Evolutionary conservation across 2,113 vertebrate genomes (phyloP).

Genomic region (Lipophrys pholis): DNA sequence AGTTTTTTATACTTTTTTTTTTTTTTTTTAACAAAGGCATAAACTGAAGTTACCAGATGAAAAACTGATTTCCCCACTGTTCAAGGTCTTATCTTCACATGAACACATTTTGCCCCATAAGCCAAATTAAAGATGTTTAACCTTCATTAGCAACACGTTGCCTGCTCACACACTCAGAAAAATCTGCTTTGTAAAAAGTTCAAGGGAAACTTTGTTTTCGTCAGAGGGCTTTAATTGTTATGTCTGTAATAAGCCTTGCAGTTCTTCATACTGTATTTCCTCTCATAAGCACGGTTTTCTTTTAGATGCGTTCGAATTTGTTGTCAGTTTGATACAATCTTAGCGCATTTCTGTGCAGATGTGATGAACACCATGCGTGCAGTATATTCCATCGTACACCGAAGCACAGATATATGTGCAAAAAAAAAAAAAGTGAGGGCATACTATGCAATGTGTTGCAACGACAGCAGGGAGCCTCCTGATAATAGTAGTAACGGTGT

Average conservation of each 20-base stretch:
- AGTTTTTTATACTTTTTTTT: too few species aligned
- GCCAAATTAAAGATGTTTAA: slow-evolving; percentile 51
- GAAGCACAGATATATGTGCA: slow-evolving; percentile 3
- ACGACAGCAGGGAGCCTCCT: slow-evolving; percentile 28
- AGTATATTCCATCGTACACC: not conserved
- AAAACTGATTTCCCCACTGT: slow-evolving; percentile 19
- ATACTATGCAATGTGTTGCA: slow-evolving; percentile 1
- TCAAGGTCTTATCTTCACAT: slow-evolving; percentile 47
- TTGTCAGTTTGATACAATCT: not conserved
- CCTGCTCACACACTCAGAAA: slow-evolving; percentile 1
- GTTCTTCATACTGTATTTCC: not conserved
- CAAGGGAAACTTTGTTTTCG: slow-evolving; percentile 32
- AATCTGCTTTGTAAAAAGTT: slow-evolving; percentile 33
- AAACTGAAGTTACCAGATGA: slow-evolving; percentile 43
- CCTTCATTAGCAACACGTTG: slow-evolving; percentile 38
- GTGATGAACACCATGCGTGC: not conserved
- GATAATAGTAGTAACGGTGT: slow-evolving; percentile 46
- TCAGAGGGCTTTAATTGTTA: slow-evolving; percentile 18
- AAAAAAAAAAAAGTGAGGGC: slow-evolving; percentile 20
- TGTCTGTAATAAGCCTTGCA: not conserved
- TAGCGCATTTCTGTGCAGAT: slow-evolving; percentile 4
- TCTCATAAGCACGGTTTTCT: not conserved
- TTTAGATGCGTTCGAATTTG: slow-evolving; percentile 20
- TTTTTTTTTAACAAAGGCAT: not conserved
- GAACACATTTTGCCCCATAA: slow-evolving; percentile 41